Evolutionary conservation across 2,888 invertebrate genomes (phyloP).

Genomic region (Sarcophaga subvicina): DNA sequence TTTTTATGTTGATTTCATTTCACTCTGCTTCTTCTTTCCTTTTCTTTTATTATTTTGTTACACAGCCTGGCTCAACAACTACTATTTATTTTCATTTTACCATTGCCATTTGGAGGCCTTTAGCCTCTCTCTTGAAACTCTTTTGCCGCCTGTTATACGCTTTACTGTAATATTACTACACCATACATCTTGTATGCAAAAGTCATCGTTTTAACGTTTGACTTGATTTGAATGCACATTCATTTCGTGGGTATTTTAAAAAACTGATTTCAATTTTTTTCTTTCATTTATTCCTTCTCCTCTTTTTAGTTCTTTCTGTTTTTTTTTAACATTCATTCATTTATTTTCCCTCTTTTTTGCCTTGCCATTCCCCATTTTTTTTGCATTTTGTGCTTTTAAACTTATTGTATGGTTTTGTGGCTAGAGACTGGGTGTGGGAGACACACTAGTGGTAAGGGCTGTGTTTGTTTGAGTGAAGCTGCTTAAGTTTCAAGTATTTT

Average conservation of each 20-base stretch:
- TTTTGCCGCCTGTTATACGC: conserved; percentile 57
- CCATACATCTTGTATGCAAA: conserved; percentile 70
- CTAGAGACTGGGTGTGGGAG: conserved; percentile 13
- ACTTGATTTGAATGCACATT: conserved; percentile 73
- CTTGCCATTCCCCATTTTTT: background rate
- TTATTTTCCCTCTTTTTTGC: conserved; percentile 44
- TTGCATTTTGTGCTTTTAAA: conserved; percentile 37
- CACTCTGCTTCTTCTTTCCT: conserved; percentile 15
- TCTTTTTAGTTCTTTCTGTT: background rate
- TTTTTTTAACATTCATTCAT: background rate
- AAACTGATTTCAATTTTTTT: conserved; percentile 45
- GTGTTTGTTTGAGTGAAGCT: conserved; percentile 65
- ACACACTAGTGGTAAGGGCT: conserved; percentile 70
- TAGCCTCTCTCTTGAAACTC: background rate
- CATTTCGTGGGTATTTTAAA: conserved; percentile 68
- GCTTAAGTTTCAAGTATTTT: conserved; percentile 69
- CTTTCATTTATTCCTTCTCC: conserved; percentile 43
- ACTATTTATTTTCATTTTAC: conserved; percentile 69
- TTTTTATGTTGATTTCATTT: conserved; percentile 43
- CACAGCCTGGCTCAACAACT: conserved; percentile 41
- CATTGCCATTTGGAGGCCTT: conserved; percentile 50
- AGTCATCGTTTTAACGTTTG: conserved; percentile 72
- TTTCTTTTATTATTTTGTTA: background rate
- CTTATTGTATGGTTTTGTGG: conserved; percentile 57
- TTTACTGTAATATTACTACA: conserved; percentile 65